Base-by-base conservation (phyloP, 1,140 invertebrate genomes). In the Oryctes rhinoceros region DNA sequence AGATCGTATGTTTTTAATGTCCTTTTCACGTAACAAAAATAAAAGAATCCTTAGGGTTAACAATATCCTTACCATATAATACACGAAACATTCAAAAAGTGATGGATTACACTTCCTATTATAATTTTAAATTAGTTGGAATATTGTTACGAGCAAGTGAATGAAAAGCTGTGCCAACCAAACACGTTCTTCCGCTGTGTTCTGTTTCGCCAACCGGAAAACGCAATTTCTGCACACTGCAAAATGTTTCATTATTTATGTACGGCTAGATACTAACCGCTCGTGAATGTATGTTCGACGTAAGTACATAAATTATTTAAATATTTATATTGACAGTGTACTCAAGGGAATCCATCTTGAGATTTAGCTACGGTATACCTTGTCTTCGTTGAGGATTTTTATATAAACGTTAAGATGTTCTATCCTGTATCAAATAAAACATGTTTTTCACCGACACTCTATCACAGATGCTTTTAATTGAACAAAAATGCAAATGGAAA, bases 81-180 rank as follows among this genome's bases (percentile, higher is more conserved):
- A 53, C 13, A 18, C 49, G 49, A 53, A 30, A 53, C 1, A 53
- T 13, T 53, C n/a, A 53, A 10, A 53, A 53, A 53, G 49, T 53
- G 49, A 53, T 53, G 49, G 49, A 53, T 53, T 53, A 18, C 49
- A 13, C n/a, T 53, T 53, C n/a, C 13, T 53, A 53, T 53, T 53
- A 53, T 53, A 53, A 53, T 53, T 53, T 53, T 53, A 53, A 53
- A 53, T 53, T 53, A 53, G 49, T 53, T 53, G 1, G 49, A 53
- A 18, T 53, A 18, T 53, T 13, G 13, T 53, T 30, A 53, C 49
- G 4, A 53, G 49, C 49, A 15, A 15, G 11, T 53, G 49, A 53
- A 18, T 3, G 39, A 44, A 53, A 53, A 18, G 13, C 9, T 53
- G 13, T 53, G n/a, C 49, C 0, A 18, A 13, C n/a, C 1, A 53